Evolutionary conservation across 2,113 vertebrate genomes (phyloP).

Genomic region (Halichoeres trimaculatus): DNA sequence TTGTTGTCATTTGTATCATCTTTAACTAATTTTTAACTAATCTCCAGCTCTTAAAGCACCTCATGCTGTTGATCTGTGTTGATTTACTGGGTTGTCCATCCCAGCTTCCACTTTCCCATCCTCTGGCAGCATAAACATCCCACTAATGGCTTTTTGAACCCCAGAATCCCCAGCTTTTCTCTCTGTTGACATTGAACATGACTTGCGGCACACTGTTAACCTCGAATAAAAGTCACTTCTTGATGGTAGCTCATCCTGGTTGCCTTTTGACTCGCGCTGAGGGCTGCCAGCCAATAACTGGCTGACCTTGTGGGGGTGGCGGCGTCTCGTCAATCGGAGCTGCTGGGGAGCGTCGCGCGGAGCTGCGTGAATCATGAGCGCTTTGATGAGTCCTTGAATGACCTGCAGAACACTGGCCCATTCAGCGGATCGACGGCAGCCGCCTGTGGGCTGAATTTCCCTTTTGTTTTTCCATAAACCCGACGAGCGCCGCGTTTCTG

Average conservation of each 20-base stretch:
- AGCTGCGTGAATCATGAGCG: constrained; percentile 48
- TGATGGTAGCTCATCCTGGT: constrained; percentile 24
- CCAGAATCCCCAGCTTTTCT: constrained; percentile 3
- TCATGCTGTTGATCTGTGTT: neutral
- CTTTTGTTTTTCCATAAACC: constrained; percentile 53
- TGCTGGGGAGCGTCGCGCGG: constrained; percentile 47
- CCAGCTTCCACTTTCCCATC: neutral
- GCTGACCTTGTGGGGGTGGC: constrained; percentile 20
- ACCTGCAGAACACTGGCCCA: constrained; percentile 37
- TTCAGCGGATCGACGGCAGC: constrained; percentile 32
- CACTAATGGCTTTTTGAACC: constrained; percentile 19
- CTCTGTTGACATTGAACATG: constrained; percentile 34
- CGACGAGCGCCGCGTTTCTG: constrained; percentile 44
- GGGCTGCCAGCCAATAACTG: constrained; percentile 52
- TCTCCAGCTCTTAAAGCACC: too few relatives aligned
- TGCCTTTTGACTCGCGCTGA: constrained; percentile 55
- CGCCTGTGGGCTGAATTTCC: constrained; percentile 41
- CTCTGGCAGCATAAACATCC: neutral
- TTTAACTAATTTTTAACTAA: too few relatives aligned
- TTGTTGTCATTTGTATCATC: too few relatives aligned
- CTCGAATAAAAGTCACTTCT: constrained; percentile 31
- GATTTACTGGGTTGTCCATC: neutral
- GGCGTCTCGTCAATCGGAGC: constrained; percentile 50
- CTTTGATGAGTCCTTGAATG: constrained; percentile 63
- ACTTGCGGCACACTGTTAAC: constrained; percentile 45